Evolutionary conservation across 2,113 vertebrate species (phyloP).

Genomic region (Chitala chitala): DNA sequence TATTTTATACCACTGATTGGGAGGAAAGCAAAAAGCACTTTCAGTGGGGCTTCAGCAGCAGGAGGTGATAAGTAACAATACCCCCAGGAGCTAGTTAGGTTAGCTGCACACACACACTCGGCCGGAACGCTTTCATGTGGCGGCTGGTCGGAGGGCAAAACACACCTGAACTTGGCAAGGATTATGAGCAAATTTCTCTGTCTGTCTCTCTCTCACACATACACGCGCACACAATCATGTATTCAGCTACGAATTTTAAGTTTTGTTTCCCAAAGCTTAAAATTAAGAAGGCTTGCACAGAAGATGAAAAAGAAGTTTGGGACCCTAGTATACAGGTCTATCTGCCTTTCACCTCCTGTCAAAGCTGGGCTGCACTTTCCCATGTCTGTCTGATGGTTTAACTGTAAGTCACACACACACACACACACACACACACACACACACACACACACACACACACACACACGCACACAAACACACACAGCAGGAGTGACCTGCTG

Average conservation of each 20-base stretch:
- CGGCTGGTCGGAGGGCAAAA: constrained; percentile 70
- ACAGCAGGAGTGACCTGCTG: too few relatives aligned
- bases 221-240: constrained; percentile 42
- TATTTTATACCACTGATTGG: constrained; percentile 69
- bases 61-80: constrained; percentile 90
- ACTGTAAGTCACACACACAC: too few relatives aligned
- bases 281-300: constrained; percentile 43
- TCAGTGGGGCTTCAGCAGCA: constrained; percentile 67
- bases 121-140: constrained; percentile 82
- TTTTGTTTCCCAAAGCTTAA: constrained; percentile 55
- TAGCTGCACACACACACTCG: constrained; percentile 70
- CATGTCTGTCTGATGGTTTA: not conserved
- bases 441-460: too few relatives aligned
- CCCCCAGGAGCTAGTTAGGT: constrained; percentile 90
- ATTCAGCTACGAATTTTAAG: constrained; percentile 59
- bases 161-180: constrained; percentile 55
- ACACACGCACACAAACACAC: too few relatives aligned
- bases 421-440: too few relatives aligned
- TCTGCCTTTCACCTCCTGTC: rapidly evolving
- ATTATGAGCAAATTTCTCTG: constrained; percentile 74
- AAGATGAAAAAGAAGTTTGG: constrained; percentile 36
- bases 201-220: too few relatives aligned
- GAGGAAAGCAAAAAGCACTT: constrained; percentile 73
- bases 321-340: too few relatives aligned
- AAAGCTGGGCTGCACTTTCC: not conserved